A percentile compares a stretch with the other conserved stretches of the same genome.
Evolutionary conservation across 2,113 vertebrate genomes (phyloP).

Genomic region (Entosphenus tridentatus): DNA sequence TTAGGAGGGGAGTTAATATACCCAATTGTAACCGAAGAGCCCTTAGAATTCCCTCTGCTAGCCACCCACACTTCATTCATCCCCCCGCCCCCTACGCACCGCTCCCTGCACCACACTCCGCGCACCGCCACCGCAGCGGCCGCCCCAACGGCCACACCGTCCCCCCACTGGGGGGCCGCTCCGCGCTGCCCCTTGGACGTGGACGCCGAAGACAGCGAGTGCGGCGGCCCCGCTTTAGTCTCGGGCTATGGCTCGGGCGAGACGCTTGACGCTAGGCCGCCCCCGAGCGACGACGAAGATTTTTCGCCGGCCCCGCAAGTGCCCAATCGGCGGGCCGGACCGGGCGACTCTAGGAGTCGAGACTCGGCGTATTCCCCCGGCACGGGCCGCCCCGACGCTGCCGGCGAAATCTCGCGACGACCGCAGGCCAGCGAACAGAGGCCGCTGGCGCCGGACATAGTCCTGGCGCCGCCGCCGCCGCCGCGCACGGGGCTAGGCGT

Average conservation of each 20-base stretch:
- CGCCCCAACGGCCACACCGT: background rate
- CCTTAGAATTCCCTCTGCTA: background rate
- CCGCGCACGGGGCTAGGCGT: background rate
- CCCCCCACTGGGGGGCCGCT: background rate
- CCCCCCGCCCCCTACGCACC: too few relatives aligned
- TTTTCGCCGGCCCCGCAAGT: too few relatives aligned
- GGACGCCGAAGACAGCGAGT: background rate
- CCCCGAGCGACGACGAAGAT: too few relatives aligned
- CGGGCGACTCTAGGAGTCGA: too few relatives aligned
- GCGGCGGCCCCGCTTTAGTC: background rate
- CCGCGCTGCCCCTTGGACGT: background rate
- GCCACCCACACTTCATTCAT: background rate
- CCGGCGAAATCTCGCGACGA: background rate
- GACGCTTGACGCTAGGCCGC: too few relatives aligned
- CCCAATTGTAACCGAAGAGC: slow-evolving; percentile 1
- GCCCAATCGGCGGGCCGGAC: too few relatives aligned
- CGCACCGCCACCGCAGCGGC: slow-evolving; percentile 4
- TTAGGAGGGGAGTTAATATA: background rate
- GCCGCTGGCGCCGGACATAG: background rate
- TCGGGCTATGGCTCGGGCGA: too few relatives aligned
- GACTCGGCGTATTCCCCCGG: background rate
- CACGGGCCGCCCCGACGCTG: background rate
- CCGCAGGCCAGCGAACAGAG: background rate
- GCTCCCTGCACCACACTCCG: background rate
- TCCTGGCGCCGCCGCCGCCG: slow-evolving; percentile 1